These are phyloP conservation scores for Cepaea nemoralis DNA, from an alignment of 1,140 invertebrate species.

Conservation along the genomic window DNA sequence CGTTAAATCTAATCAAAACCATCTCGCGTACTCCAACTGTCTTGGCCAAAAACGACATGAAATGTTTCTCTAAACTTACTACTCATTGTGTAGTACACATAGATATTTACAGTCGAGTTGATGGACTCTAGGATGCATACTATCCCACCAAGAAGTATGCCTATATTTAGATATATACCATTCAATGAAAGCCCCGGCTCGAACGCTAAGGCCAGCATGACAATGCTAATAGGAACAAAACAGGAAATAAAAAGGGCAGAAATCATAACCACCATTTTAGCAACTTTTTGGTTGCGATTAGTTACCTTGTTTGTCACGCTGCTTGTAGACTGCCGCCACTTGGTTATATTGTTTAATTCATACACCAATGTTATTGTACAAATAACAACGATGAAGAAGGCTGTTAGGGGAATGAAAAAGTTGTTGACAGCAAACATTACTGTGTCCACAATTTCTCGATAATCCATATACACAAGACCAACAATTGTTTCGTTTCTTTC, in stretches of 20 bases:
- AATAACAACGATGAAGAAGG: background rate
- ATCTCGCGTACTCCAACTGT: too few relatives aligned
- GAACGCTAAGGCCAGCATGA: too few relatives aligned
- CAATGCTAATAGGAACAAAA: too few relatives aligned
- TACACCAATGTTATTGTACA: conserved; percentile 9
- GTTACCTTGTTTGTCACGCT: background rate
- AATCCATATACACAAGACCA: background rate
- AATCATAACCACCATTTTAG: conserved; percentile 26
- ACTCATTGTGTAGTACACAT: too few relatives aligned
- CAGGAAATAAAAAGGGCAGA: background rate
- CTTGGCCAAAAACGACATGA: too few relatives aligned
- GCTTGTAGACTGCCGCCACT: background rate
- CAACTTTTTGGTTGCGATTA: conserved; percentile 8
- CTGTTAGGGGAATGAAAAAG: background rate
- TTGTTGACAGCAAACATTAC: background rate
- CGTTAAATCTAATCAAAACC: too few relatives aligned
- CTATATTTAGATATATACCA: too few relatives aligned
- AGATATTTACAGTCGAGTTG: too few relatives aligned
- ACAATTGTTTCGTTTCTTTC: background rate
- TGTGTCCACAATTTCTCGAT: background rate
- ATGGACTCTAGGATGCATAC: too few relatives aligned
- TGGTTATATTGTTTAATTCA: background rate
- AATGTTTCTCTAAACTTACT: too few relatives aligned
- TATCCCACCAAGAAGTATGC: too few relatives aligned
- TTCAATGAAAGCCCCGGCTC: too few relatives aligned